Conservation (phyloP, 2,888 invertebrate species). For the Oscheius sp. region DNA sequence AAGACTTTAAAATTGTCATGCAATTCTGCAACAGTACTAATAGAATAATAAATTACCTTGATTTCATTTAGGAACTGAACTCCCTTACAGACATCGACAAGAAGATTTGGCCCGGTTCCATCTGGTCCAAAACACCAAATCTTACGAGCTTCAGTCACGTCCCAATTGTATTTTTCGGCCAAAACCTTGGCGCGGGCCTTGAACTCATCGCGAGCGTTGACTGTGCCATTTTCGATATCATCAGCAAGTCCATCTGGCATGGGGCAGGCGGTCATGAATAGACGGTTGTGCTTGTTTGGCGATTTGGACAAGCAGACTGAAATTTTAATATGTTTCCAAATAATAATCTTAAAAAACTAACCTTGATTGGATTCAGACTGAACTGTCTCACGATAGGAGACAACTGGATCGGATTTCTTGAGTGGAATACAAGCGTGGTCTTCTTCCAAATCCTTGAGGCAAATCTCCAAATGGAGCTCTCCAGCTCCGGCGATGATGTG, state of each 20-base stretch:
- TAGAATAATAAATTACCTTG: slow-evolving; percentile 78
- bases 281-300: slow-evolving; percentile 99
- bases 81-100: slow-evolving; percentile 98
- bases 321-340: too few species aligned
- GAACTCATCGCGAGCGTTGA: slow-evolving; percentile 94
- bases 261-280: slow-evolving; percentile 92
- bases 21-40: too few species aligned
- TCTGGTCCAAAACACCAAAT: slow-evolving; percentile 92
- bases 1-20: too few species aligned
- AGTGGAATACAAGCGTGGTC: slow-evolving; percentile 99
- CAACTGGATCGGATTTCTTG: slow-evolving; percentile 98
- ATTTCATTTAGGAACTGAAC: slow-evolving; percentile 99
- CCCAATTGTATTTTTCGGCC: slow-evolving; percentile 94
- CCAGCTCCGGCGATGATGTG: slow-evolving; percentile 99
- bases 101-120: slow-evolving; percentile 94
- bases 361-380: slow-evolving; percentile 91
- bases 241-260: slow-evolving; percentile 96
- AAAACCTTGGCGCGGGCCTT: slow-evolving; percentile 92
- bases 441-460: slow-evolving; percentile 83
- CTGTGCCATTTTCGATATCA: slow-evolving; percentile 94
- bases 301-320: slow-evolving; percentile 99
- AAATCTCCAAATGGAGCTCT: slow-evolving; percentile 99
- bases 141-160: slow-evolving; percentile 89
- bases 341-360: too few species aligned
- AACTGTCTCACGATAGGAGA: slow-evolving; percentile 94